These are phyloP conservation scores for Cairina moschata DNA, from an alignment of 2,113 vertebrate species.

Conservation along the genomic window DNA sequence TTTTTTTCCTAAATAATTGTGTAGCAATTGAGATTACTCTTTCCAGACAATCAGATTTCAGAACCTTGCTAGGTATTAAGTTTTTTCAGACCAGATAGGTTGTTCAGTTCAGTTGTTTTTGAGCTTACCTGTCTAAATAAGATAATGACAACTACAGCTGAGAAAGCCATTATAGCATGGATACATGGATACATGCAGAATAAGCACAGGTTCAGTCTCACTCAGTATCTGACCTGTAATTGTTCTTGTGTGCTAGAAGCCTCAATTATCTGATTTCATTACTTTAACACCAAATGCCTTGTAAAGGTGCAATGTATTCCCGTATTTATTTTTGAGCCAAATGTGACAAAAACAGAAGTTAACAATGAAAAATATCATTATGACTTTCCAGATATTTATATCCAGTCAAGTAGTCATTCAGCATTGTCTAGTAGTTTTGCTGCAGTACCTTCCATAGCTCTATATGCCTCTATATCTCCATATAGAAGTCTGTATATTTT, in stretches of 20 bases:
- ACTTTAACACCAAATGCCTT: not conserved
- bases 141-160: not conserved
- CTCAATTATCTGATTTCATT: not conserved
- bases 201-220: not conserved
- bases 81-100: not conserved
- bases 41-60: not conserved
- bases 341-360: not conserved
- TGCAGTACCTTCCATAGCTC: not conserved
- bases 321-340: not conserved
- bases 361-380: not conserved
- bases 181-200: not conserved
- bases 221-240: not conserved
- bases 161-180: not conserved
- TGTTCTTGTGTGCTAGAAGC: not conserved
- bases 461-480: not conserved
- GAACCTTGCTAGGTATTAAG: not conserved
- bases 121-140: not conserved
- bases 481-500: not conserved
- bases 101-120: not conserved
- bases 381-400: not conserved
- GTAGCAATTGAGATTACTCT: not conserved
- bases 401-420: not conserved
- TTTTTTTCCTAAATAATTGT: not conserved
- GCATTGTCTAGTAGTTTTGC: not conserved
- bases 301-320: not conserved